A percentile compares a stretch with the other conserved stretches of the same genome.
Evolutionary conservation across 1,140 invertebrate genomes (phyloP).

Genomic region (Solenopsis fugax): DNA sequence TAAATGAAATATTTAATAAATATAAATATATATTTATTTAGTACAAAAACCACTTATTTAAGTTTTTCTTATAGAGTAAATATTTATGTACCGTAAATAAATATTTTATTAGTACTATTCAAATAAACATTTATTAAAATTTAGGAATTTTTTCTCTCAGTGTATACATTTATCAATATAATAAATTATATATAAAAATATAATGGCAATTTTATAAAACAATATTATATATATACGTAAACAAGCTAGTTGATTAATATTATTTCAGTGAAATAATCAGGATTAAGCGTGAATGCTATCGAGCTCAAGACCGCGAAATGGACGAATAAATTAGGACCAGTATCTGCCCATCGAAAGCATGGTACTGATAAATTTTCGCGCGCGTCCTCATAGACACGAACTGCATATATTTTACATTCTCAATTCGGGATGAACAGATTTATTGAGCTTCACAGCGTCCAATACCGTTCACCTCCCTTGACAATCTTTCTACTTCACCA

Average conservation of each 20-base stretch:
- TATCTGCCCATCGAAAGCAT: conserved; percentile 79
- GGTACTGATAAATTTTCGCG: conserved; percentile 79
- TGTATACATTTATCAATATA: no score
- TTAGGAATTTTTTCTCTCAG: no score
- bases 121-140: no score
- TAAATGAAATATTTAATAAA: no score
- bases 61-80: no score
- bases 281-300: conserved; percentile 74
- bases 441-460: conserved; percentile 75
- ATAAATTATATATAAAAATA: no score
- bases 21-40: no score
- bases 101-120: no score
- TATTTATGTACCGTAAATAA: no score
- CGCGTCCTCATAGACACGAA: conserved; percentile 77
- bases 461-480: conserved; percentile 65
- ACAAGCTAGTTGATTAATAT: conserved; percentile 19
- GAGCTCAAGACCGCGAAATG: conserved; percentile 69
- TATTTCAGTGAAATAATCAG: conserved; percentile 58
- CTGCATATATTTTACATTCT: conserved; percentile 83
- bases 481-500: conserved; percentile 67
- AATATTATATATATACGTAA: no score
- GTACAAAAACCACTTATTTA: no score
- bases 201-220: no score
- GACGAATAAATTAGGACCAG: conserved; percentile 79
- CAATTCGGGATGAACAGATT: conserved; percentile 82